Percentiles rank a stretch among this genome's conserved stretches.
Conservation (phyloP, 2,113 vertebrate genomes). For the Rana temporaria region DNA sequence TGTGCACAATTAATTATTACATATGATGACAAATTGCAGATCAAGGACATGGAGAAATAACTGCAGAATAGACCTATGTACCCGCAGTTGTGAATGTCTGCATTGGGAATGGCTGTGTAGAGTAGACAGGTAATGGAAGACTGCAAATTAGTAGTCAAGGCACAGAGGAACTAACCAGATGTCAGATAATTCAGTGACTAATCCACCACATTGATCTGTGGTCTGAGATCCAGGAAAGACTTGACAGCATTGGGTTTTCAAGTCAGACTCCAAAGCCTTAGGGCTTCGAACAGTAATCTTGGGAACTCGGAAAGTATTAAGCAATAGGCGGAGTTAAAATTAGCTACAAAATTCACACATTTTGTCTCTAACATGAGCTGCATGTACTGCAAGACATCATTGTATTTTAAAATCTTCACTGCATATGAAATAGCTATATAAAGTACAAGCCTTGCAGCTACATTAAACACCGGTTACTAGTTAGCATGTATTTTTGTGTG, state of each 20-base stretch:
- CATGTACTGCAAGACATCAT: not conserved
- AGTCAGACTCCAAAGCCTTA: conserved; percentile 5
- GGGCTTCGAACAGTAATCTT: conserved; percentile 12
- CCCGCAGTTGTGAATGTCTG: conserved; percentile 14
- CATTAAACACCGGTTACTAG: not conserved
- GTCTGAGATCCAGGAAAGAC: conserved; percentile 23
- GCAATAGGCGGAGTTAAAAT: conserved; percentile 13
- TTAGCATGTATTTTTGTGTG: not conserved
- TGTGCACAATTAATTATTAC: too few relatives aligned
- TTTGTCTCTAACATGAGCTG: not conserved
- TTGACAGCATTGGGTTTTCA: conserved; percentile 43
- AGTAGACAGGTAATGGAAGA: conserved; percentile 7
- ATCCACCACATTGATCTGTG: conserved; percentile 44
- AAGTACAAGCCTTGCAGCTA: not conserved
- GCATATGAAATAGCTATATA: not conserved
- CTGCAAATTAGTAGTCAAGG: conserved; percentile 13
- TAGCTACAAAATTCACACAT: conserved; percentile 5
- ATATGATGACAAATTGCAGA: not conserved
- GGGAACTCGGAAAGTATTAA: not conserved
- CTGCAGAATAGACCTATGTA: conserved; percentile 23
- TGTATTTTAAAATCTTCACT: not conserved
- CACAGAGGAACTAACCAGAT: conserved; percentile 47
- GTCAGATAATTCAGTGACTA: conserved; percentile 38
- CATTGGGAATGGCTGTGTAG: conserved; percentile 12
- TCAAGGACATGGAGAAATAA: not conserved